A percentile compares a stretch with the other conserved stretches of the same genome.
phyloP scores from a whole-genome alignment of 2,797 vertebrate genomes.

The Sarcophilus harrisii region DNA sequence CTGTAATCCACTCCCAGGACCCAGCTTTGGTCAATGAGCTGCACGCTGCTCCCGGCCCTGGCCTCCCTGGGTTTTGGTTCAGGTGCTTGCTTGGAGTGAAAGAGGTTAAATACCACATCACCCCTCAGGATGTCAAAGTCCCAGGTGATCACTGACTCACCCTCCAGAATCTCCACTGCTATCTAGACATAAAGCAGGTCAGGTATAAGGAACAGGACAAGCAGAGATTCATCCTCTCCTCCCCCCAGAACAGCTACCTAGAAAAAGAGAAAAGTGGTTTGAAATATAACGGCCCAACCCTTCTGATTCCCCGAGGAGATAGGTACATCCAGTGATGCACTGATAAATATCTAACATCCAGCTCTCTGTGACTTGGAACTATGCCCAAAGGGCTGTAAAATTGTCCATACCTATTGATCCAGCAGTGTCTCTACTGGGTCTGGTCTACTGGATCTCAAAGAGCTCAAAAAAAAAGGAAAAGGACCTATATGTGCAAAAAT shows the following conservation, averaged over 20 bases:
- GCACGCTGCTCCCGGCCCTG: conserved; percentile 67
- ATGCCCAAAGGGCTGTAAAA: no score
- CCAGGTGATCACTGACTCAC: conserved; percentile 88
- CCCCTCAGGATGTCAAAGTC: conserved; percentile 90
- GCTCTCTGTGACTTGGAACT: not conserved
- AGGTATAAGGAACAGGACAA: not conserved
- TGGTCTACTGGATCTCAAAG: no score
- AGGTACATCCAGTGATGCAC: not conserved
- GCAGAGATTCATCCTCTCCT: not conserved
- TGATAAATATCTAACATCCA: not conserved
- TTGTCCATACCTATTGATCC: no score
- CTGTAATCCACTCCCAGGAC: conserved; percentile 86
- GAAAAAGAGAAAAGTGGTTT: not conserved
- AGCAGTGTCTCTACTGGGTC: no score
- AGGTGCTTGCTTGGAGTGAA: conserved; percentile 85
- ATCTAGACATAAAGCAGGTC: conserved; percentile 76
- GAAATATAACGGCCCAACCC: not conserved
- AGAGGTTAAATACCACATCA: conserved; percentile 89
- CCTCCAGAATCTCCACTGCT: conserved; percentile 85
- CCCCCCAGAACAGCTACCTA: no score
- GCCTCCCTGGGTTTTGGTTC: conserved; percentile 73
- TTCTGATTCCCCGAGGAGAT: not conserved
- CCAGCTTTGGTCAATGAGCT: conserved; percentile 85
- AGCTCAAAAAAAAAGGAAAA: no score
- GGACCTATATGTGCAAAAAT: no score